phyloP scores from a whole-genome alignment of 2,797 vertebrate genomes.

The Myotis myotis region DNA sequence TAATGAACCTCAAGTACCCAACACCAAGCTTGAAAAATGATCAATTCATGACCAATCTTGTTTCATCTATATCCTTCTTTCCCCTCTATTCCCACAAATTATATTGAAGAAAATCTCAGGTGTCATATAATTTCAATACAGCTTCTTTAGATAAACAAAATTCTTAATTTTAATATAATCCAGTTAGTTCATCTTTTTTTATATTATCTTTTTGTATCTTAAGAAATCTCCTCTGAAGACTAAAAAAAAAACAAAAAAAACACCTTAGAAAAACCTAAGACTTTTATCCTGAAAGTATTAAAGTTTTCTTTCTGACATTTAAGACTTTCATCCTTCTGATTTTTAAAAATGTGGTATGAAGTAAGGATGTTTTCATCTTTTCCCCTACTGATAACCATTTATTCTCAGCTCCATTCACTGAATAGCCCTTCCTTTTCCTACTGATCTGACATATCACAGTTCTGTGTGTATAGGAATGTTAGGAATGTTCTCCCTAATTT shows the following conservation, averaged over 20 bases:
- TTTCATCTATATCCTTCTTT: background rate
- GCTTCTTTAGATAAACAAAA: background rate
- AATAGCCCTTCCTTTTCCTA: background rate
- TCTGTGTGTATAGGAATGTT: background rate
- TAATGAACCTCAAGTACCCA: background rate
- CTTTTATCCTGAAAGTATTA: background rate
- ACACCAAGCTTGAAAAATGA: background rate
- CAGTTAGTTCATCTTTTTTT: background rate
- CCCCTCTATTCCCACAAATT: background rate
- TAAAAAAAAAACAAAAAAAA: background rate
- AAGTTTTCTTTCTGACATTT: background rate
- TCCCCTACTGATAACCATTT: slow-evolving; percentile 6
- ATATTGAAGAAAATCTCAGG: background rate
- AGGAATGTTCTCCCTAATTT: background rate
- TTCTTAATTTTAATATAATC: background rate
- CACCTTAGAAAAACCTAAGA: background rate
- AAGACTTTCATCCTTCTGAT: background rate
- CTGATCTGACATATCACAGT: background rate
- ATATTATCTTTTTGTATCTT: background rate
- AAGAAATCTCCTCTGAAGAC: background rate
- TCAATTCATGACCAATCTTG: background rate
- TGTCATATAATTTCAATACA: background rate
- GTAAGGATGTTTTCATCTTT: background rate
- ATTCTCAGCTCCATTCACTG: background rate
- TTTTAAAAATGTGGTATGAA: background rate